Conservation (phyloP, 2,797 vertebrate genomes). For the Arctocebus calabarensis region DNA sequence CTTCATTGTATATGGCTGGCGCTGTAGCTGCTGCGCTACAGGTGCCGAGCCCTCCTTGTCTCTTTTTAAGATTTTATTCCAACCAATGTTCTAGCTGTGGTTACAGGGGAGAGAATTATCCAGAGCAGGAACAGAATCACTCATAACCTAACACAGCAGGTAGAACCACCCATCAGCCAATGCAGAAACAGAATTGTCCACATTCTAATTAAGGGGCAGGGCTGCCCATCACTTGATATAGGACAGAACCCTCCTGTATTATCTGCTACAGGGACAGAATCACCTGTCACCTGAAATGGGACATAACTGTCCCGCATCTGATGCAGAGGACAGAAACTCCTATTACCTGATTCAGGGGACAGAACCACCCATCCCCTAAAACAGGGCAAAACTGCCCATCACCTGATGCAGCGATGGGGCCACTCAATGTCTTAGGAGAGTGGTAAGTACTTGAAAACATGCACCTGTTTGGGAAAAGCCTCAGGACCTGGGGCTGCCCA, state of each 20-base stretch:
- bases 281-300: neutral
- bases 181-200: neutral
- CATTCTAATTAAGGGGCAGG: neutral
- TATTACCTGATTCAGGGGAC: neutral
- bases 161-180: neutral
- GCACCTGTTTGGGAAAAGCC: neutral
- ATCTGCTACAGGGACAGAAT: neutral
- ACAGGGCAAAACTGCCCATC: neutral
- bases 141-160: too few relatives aligned
- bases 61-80: conserved; percentile 6
- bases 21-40: too few relatives aligned
- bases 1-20: too few relatives aligned
- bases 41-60: neutral
- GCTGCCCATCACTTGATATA: neutral
- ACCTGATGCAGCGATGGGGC: neutral
- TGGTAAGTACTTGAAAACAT: neutral
- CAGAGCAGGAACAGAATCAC: neutral
- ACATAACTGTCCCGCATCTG: neutral
- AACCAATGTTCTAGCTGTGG: neutral
- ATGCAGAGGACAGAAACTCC: neutral
- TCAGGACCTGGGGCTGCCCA: neutral
- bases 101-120: neutral
- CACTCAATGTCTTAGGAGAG: neutral
- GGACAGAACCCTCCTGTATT: neutral
- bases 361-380: neutral